Conservation (phyloP, 2,888 invertebrate genomes). For the Linnaemya vulpina region DNA sequence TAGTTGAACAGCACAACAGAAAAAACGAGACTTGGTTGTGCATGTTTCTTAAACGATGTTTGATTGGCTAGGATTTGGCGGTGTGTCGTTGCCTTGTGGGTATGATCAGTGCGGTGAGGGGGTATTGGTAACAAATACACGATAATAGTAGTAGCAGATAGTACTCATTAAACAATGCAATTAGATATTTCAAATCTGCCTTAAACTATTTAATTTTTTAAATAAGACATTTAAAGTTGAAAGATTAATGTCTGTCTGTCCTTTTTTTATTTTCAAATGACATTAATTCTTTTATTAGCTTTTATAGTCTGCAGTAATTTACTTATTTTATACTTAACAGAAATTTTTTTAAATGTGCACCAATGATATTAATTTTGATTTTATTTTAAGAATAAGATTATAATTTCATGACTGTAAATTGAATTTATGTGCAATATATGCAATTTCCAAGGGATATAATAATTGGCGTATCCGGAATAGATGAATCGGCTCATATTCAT, state of each 20-base stretch:
- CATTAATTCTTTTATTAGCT: background rate
- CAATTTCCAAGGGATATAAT: too few species aligned
- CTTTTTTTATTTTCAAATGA: background rate
- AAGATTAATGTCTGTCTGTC: background rate
- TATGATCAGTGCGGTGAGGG: constrained; percentile 11
- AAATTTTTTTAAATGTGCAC: background rate
- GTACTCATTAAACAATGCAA: background rate
- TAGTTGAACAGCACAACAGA: background rate
- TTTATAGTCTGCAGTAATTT: background rate
- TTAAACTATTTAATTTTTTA: background rate
- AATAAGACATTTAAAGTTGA: constrained; percentile 9
- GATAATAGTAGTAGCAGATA: too few species aligned
- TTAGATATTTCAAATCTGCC: constrained; percentile 1
- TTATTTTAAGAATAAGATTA: background rate
- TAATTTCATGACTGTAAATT: background rate
- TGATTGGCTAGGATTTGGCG: constrained; percentile 74
- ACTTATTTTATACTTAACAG: background rate
- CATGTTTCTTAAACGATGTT: constrained; percentile 62
- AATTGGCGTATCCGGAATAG: too few species aligned
- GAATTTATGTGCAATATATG: too few species aligned
- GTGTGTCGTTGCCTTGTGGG: constrained; percentile 73
- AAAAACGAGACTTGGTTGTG: constrained; percentile 61
- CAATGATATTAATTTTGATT: background rate
- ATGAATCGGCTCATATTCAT: too few species aligned
- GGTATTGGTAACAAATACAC: background rate